phyloP scores from a whole-genome alignment of 2,113 vertebrate species.

The Podarcis raffonei region DNA sequence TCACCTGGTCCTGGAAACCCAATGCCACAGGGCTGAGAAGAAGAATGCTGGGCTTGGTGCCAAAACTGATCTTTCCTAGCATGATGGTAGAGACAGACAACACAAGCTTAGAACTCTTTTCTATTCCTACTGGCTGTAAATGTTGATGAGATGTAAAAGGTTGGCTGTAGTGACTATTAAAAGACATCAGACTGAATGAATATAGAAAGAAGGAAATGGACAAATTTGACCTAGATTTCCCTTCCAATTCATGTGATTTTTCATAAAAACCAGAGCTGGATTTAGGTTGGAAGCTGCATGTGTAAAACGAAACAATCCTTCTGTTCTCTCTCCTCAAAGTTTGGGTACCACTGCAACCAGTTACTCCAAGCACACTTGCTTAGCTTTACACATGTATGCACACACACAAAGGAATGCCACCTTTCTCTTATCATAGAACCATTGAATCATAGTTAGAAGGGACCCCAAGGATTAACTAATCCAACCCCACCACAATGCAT shows the following conservation, averaged over 20 bases:
- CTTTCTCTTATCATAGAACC: no score
- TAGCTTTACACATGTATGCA: no score
- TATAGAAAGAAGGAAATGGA: not conserved
- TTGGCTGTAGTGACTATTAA: not conserved
- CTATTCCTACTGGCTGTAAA: slow-evolving; percentile 11
- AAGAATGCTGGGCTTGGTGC: not conserved
- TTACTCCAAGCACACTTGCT: not conserved
- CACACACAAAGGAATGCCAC: no score
- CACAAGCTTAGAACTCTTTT: slow-evolving; percentile 20
- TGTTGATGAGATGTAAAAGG: not conserved
- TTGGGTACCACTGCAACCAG: not conserved
- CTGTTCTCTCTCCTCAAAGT: not conserved
- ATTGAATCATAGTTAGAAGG: no score
- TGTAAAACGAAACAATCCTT: not conserved
- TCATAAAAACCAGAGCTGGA: not conserved
- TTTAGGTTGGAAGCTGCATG: not conserved
- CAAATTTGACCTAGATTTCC: not conserved
- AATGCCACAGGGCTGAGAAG: slow-evolving; percentile 15
- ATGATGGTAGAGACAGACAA: not conserved
- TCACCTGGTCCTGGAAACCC: slow-evolving; percentile 19
- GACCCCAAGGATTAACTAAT: no score
- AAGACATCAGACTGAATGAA: not conserved
- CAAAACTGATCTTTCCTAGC: not conserved
- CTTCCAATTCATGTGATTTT: not conserved
- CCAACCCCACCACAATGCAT: no score